Evolutionary conservation across 2,113 vertebrate species (phyloP), one percentile per base, ranked within the genome.

Genomic region (Seriola aureovittata): DNA sequence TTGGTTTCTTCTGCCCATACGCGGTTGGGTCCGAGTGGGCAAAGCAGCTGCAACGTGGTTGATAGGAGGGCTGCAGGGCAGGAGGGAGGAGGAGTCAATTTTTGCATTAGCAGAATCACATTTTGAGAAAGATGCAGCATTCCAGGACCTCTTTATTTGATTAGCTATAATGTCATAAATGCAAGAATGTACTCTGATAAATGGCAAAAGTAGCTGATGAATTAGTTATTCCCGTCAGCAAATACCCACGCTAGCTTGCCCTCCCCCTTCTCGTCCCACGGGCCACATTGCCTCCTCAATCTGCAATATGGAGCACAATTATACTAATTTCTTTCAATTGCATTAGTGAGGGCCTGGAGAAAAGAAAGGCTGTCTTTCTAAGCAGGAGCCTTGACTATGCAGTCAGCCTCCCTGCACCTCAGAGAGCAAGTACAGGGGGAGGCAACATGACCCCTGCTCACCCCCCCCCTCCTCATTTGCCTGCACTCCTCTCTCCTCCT

Each of bases 161-260:
- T 96, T 95, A 95, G 75, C 87, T 44, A 38, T 95, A 95, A 95
- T 94, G 92, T 95, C 86, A 92, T 95, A 93, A 95, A 95, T 95
- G 91, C 92, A 95, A 93, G 94, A 96, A 96, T 95, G 93, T 92
- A 80, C 91, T 91, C 89, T 77, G 85, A 93, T 92, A 94, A 94
- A 95, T 91, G 91, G 91, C 88, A 86, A 91, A 93, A 93, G 91
- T 88, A 90, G 90, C 90, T 80, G 82, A 91, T 89, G 89, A 92
- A 94, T 94, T 92, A 85, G 83, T 93, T 91, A 91, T 94, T 94
- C 89, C 88, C 77, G 85, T 95, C 93, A 95, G 94, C 91, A 93
- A 94, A 95, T 94, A 92, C 92, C 93, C 92, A 90, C 85, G 44
- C 91, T 78, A 7, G 68, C 81, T 65, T 34, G 64, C 86, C 88